Base-by-base conservation (phyloP, 2,113 vertebrate species). In the Holacanthus passer region DNA sequence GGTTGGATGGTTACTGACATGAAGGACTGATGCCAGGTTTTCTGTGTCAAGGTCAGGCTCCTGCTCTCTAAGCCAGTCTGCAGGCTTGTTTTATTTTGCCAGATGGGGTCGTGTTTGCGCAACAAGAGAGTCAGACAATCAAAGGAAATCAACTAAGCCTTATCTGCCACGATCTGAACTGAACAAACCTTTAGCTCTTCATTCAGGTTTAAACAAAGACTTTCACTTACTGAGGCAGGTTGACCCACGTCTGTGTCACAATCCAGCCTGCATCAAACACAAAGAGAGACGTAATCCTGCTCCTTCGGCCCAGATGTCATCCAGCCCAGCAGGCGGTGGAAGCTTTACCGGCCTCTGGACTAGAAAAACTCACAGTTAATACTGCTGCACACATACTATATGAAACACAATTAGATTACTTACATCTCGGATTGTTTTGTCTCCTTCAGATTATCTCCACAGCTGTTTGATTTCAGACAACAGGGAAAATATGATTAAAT, bases 11-110 rank as follows among this genome's bases (percentile, higher is more conserved):
- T 62, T 22, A 45, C 53, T 74, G 83, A 84, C 71, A 72, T 58
- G 35, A 67, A 65, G 47, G 60, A 81, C 35, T 73, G 66, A 79
- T 73, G 56, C 56, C 60, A 78, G 47, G 56, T 45, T 85, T 84
- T 45, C 29, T 24, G 19, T 66, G 66, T 74, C 77, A 79, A 73
- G 81, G 78, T 89, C 39, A 43, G 53, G 37, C 12, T 72, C 27
- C 29, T 22, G 13, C 31, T 77, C 59, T 56, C 29, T 17, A 24
- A 53, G 45, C 67, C 47, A 75, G 63, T 41, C 11, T 31, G 47
- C 67, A 65, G 32, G 41, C 17, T 27, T 3, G 41, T 29, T 65
- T 53, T 58, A 58, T 45, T 78, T 47, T 66, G 43, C n/a, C 59
- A 60, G 53, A 32, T 11, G 35, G 52, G 37, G 24, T 17, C 4